Conservation (phyloP, 2,113 vertebrate genomes). For the Xiphorhynchus elegans region DNA sequence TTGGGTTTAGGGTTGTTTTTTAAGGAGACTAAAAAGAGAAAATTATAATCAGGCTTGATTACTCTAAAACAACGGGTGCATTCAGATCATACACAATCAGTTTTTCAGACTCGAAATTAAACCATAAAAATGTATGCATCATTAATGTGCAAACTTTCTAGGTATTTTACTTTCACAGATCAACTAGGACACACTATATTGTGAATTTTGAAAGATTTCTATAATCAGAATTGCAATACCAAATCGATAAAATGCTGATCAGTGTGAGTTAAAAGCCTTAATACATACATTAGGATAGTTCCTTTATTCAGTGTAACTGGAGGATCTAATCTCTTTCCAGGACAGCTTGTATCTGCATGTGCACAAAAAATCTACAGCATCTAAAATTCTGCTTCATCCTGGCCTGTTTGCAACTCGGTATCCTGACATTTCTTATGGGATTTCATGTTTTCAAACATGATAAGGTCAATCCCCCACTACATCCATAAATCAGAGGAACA, state of each 20-base stretch:
- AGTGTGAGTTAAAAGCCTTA: background rate
- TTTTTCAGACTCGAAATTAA: background rate
- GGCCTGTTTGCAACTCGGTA: background rate
- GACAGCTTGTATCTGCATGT: background rate
- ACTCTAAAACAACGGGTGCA: background rate
- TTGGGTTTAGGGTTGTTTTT: constrained; percentile 6
- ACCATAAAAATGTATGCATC: background rate
- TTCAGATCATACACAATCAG: background rate
- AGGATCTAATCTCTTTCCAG: background rate
- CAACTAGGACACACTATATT: background rate
- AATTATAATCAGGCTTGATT: constrained; percentile 25
- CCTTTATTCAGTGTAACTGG: background rate
- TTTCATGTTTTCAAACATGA: background rate
- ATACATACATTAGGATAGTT: background rate
- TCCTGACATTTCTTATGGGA: background rate
- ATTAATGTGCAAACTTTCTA: background rate
- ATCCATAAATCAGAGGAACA: background rate
- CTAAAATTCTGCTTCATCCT: background rate
- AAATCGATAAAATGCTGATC: background rate
- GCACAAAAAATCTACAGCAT: background rate
- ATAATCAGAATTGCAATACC: background rate
- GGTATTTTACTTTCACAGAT: background rate
- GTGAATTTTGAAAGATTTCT: background rate
- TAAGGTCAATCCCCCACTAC: background rate
- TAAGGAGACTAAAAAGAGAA: background rate